A percentile compares a stretch with the other conserved stretches of the same genome.
phyloP scores from a whole-genome alignment of 2,888 invertebrate species.

The Melolontha melolontha region DNA sequence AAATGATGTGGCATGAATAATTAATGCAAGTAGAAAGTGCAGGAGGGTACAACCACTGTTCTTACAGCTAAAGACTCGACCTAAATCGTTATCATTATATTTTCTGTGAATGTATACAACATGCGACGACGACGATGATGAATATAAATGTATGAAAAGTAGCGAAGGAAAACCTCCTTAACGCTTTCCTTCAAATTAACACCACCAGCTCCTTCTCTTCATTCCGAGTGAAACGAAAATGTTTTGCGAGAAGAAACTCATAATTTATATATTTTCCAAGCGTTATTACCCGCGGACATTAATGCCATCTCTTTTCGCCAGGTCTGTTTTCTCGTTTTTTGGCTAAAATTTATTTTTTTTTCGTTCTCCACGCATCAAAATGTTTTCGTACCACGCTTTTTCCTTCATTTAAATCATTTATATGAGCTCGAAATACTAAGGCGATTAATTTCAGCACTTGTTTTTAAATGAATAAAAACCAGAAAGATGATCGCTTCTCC shows the following conservation, averaged over 20 bases:
- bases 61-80: constrained; percentile 12
- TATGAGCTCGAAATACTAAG: constrained; percentile 32
- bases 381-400: constrained; percentile 47
- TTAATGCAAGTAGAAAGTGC: constrained; percentile 33
- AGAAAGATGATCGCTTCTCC: too few relatives aligned
- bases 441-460: constrained; percentile 39
- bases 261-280: constrained; percentile 61
- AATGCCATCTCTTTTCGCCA: constrained; percentile 18
- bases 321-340: constrained; percentile 22
- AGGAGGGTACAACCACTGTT: constrained; percentile 16
- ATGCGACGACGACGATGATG: constrained; percentile 34
- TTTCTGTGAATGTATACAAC: constrained; percentile 39
- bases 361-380: constrained; percentile 41
- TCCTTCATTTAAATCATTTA: constrained; percentile 50
- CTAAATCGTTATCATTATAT: constrained; percentile 33
- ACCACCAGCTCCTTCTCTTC: constrained; percentile 44
- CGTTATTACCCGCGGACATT: constrained; percentile 56
- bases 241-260: constrained; percentile 53
- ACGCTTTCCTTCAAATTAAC: constrained; percentile 54
- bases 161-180: constrained; percentile 48
- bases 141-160: constrained; percentile 42
- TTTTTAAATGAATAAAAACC: constrained; percentile 16
- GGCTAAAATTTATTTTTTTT: constrained; percentile 28
- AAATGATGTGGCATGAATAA: constrained; percentile 33
- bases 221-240: constrained; percentile 52